Base-by-base conservation (phyloP, 2,888 invertebrate species). In the Aethes cnicana region DNA sequence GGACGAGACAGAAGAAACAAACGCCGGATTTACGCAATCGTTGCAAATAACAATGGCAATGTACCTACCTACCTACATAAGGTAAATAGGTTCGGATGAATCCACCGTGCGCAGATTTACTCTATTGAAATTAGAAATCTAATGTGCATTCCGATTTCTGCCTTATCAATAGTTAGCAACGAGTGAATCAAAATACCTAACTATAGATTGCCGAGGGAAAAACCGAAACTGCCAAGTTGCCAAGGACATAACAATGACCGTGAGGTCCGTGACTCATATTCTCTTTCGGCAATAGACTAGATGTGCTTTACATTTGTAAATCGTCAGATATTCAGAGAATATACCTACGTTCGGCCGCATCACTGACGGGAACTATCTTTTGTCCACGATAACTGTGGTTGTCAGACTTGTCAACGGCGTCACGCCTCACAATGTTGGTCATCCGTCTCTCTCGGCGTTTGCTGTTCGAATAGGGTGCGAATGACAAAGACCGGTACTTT, bases 11-110 rank as follows among this genome's bases (percentile, higher is more conserved):
- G n/a, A n/a, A n/a, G 63, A 59, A 66, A 70, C 69, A 69, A 72
- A 68, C 66, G 57, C 58, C 68, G 73, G 74, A 74, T 69, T 66
- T 65, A 66, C 71, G 66, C 69, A 69, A 69, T 62, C 52, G 47
- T 41, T 59, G 59, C 47, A 55, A 66, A 67, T 66, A 73, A 74
- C 69, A 66, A 63, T 64, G 62, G 59, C 62, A 58, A 58, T 58
- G 56, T n/a, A 59, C 50, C 59, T 63, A 64, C 32, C 32, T 12
- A 8, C 16, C 14, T 32, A 48, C 23, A 50, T 43, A 50, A n/a
- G n/a, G n/a, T n/a, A n/a, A 36, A 36, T 37, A 43, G 20, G 17
- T 23, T 14, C 25, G 18, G 36, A 37, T 30, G 43, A 37, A 44
- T 28, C 23, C n/a, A n/a, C n/a, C n/a, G n/a, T n/a, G n/a, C n/a